Conservation (phyloP, 2,888 invertebrate genomes). For the Spilarctia lutea region DNA sequence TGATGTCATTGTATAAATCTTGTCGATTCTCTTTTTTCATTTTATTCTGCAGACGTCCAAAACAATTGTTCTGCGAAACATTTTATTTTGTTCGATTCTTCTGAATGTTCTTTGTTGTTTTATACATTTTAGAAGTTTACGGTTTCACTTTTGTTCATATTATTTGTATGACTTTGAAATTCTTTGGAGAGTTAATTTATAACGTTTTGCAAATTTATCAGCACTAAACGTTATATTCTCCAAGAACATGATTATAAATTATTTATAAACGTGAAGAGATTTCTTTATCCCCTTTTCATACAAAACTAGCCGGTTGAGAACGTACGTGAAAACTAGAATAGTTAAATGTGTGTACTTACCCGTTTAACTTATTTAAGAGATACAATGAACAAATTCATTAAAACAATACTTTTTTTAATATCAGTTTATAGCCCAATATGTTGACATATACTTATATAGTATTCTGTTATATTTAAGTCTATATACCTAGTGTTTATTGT, state of each 20-base stretch:
- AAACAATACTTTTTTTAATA: no score
- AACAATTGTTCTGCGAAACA: constrained; percentile 34
- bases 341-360: neutral
- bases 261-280: neutral
- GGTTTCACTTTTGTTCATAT: neutral
- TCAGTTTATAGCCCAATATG: no score
- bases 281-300: neutral
- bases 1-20: constrained; percentile 54
- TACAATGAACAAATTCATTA: neutral
- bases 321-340: neutral
- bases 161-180: constrained; percentile 13
- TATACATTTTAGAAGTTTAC: constrained; percentile 18
- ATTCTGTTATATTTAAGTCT: neutral
- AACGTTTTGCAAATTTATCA: neutral
- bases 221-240: neutral
- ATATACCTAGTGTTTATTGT: neutral
- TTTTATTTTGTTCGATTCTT: constrained; percentile 42
- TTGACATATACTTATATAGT: no score
- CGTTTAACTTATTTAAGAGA: neutral
- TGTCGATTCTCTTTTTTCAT: constrained; percentile 43
- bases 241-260: neutral
- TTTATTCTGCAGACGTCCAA: constrained; percentile 37
- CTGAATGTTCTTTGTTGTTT: constrained; percentile 31
- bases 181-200: neutral
- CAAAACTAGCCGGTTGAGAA: neutral